Conservation (phyloP, 2,113 vertebrate genomes). For the Cinclus mexicanus region DNA sequence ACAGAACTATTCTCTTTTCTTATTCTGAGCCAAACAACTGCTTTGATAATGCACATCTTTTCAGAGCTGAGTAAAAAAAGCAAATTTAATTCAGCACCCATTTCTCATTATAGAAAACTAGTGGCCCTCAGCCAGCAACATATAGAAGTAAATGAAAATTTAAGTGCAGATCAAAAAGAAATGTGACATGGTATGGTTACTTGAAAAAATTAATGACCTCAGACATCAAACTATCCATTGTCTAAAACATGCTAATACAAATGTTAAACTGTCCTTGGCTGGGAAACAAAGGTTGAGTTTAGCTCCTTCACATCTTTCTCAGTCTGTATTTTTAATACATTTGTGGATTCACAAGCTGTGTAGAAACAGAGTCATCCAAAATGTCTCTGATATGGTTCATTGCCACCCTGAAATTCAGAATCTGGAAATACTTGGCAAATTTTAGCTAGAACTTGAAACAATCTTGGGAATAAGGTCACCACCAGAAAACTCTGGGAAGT, state of each 20-base stretch:
- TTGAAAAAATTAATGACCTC: conserved; percentile 65
- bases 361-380: background rate
- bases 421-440: background rate
- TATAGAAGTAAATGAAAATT: conserved; percentile 70
- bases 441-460: background rate
- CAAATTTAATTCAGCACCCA: conserved; percentile 57
- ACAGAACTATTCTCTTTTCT: conserved; percentile 51
- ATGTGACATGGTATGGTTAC: background rate
- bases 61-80: background rate
- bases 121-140: conserved; percentile 29
- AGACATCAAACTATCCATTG: conserved; percentile 44
- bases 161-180: conserved; percentile 61
- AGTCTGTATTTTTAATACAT: background rate
- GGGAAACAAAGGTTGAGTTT: conserved; percentile 8
- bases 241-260: conserved; percentile 61
- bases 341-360: background rate
- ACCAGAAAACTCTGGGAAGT: background rate
- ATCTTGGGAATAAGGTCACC: background rate
- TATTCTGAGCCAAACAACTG: conserved; percentile 66
- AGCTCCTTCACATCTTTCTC: background rate
- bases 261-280: conserved; percentile 53
- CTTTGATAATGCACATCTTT: conserved; percentile 55
- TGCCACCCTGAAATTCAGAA: background rate
- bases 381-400: background rate
- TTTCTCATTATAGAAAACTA: conserved; percentile 62